Evolutionary conservation across 1,140 invertebrate species (phyloP).

Genomic region (Thalassaphorura encarpata): DNA sequence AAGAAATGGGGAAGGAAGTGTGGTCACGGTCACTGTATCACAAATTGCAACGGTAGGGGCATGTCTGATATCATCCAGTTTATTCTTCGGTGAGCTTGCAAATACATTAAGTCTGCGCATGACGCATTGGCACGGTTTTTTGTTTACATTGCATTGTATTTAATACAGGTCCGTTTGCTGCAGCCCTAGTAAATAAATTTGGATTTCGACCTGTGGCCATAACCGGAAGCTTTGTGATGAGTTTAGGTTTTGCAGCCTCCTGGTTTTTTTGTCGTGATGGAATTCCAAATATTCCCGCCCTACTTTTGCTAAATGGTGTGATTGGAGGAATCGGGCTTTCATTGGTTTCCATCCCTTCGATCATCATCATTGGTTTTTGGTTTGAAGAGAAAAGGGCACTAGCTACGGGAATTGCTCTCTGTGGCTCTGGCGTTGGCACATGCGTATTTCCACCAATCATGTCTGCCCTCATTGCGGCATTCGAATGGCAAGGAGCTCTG

Average conservation of each 20-base stretch:
- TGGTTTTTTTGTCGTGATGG: conserved; percentile 11
- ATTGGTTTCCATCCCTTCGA: conserved; percentile 71
- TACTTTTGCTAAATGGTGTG: conserved; percentile 24
- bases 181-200: conserved; percentile 68
- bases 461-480: not conserved
- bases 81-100: no score
- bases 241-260: conserved; percentile 34
- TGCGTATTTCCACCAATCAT: conserved; percentile 21
- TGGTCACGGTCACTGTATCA: no score
- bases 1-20: no score
- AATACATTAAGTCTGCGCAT: no score
- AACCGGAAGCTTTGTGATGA: conserved; percentile 62
- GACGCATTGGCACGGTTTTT: no score
- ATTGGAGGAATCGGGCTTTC: conserved; percentile 58
- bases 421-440: conserved; percentile 76
- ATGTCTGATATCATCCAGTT: no score
- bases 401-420: conserved; percentile 65
- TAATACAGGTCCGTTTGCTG: conserved; percentile 92
- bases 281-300: conserved; percentile 10
- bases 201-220: conserved; percentile 86
- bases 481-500: not conserved
- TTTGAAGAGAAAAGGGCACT: conserved; percentile 69
- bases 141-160: no score
- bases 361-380: conserved; percentile 83
- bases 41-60: no score